These are phyloP conservation scores for Dendrocincla fuliginosa DNA, from an alignment of 2,797 vertebrate genomes.

Conservation along the genomic window DNA sequence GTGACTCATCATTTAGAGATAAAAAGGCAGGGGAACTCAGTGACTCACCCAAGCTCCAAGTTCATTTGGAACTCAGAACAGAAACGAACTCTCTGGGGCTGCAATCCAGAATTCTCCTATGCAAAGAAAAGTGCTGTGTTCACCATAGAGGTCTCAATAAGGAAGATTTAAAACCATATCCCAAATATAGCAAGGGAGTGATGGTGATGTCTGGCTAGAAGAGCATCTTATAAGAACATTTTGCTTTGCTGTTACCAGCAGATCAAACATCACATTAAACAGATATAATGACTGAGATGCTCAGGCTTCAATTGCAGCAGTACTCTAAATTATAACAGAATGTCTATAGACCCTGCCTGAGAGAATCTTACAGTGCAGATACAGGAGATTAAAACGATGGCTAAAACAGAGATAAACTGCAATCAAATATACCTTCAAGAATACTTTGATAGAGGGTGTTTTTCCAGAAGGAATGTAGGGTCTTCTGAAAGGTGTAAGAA, in stretches of 20 bases:
- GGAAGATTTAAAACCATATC: neutral
- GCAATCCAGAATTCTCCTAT: neutral
- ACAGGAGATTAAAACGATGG: neutral
- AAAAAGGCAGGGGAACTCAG: neutral
- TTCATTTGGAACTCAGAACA: neutral
- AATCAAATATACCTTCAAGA: neutral
- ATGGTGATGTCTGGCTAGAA: neutral
- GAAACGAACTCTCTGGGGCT: neutral
- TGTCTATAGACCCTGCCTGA: neutral
- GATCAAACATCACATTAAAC: neutral
- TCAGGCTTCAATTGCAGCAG: neutral
- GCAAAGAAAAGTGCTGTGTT: neutral
- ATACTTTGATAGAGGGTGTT: neutral
- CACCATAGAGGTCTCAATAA: neutral
- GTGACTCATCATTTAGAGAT: constrained; percentile 23
- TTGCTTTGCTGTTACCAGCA: neutral
- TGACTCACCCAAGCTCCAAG: neutral
- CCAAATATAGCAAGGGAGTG: neutral
- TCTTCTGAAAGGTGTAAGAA: neutral
- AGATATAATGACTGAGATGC: neutral
- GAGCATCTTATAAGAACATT: neutral
- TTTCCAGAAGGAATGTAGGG: neutral
- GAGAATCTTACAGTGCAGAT: neutral
- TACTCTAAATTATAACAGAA: neutral
- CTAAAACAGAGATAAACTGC: neutral